These are phyloP conservation scores for Neotoma lepida DNA, from an alignment of 2,113 vertebrate species.

Conservation along the genomic window DNA sequence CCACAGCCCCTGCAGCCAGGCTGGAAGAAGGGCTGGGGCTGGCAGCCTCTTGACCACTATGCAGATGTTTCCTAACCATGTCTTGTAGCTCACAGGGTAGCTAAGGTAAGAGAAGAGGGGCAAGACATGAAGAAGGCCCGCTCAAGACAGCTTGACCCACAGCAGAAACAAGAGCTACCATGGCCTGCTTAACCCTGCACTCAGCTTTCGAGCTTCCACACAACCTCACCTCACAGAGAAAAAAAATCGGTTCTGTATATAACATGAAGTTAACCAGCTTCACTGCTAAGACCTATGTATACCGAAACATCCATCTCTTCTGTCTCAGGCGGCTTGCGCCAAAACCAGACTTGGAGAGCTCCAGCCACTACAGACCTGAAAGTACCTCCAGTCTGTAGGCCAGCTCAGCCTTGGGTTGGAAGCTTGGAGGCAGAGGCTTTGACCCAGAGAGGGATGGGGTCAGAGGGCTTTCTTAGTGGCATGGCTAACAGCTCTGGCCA, in stretches of 20 bases:
- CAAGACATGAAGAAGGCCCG: background rate
- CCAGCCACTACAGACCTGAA: background rate
- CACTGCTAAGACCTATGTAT: background rate
- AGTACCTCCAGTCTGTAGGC: background rate
- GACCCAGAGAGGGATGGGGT: background rate
- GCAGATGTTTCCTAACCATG: slow-evolving; percentile 97
- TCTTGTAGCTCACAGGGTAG: slow-evolving; percentile 97
- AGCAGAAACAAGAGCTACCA: background rate
- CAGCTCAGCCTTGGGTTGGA: background rate
- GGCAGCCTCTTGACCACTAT: slow-evolving; percentile 86
- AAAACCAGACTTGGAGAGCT: background rate
- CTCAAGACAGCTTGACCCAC: background rate
- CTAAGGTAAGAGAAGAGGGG: slow-evolving; percentile 82
- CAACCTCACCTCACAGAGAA: background rate
- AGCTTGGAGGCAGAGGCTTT: background rate
- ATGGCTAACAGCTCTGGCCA: background rate
- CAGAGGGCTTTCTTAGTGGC: background rate
- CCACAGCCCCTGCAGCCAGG: slow-evolving; percentile 91
- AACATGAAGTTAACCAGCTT: no score
- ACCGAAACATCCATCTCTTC: background rate
- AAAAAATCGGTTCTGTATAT: background rate
- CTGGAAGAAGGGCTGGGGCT: slow-evolving; percentile 82
- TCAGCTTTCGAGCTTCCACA: background rate
- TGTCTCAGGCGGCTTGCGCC: background rate
- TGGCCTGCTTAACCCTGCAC: background rate